Evolutionary conservation across 2,113 vertebrate genomes (phyloP).

Genomic region (Pavo muticus): DNA sequence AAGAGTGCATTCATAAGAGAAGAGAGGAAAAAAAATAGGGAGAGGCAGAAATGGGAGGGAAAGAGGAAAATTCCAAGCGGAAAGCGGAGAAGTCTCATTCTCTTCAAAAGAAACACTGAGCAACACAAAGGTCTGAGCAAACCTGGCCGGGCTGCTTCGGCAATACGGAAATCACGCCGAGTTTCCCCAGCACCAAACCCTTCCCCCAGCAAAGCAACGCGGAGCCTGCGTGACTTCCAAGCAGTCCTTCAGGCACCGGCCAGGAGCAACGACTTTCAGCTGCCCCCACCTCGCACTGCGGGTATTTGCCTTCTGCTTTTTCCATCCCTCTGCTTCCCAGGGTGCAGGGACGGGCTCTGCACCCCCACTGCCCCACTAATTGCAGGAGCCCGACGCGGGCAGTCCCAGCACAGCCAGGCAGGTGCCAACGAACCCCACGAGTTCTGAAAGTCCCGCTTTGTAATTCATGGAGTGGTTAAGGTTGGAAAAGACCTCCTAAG

Average conservation of each 20-base stretch:
- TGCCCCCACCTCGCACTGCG: accelerated
- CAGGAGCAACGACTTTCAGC: accelerated
- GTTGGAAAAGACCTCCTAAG: too few relatives aligned
- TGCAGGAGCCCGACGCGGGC: too few relatives aligned
- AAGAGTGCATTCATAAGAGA: background rate
- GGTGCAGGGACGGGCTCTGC: background rate
- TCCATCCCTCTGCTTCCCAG: background rate
- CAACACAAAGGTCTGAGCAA: background rate
- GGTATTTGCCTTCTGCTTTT: background rate
- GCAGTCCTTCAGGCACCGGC: background rate
- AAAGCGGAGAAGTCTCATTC: background rate
- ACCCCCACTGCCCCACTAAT: too few relatives aligned
- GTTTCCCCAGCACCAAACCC: background rate
- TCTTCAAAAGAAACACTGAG: accelerated
- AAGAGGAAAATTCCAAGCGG: background rate
- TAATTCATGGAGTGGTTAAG: too few relatives aligned
- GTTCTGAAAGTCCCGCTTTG: too few relatives aligned
- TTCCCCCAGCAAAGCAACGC: background rate
- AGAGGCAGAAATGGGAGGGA: background rate
- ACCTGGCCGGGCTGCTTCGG: background rate
- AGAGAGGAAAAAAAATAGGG: accelerated
- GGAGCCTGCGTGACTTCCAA: accelerated
- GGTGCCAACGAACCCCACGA: too few relatives aligned
- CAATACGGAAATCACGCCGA: accelerated
- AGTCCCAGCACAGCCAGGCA: too few relatives aligned